These are phyloP conservation scores for Clistopyga incitator DNA, from an alignment of 2,888 invertebrate species.

Conservation along the genomic window DNA sequence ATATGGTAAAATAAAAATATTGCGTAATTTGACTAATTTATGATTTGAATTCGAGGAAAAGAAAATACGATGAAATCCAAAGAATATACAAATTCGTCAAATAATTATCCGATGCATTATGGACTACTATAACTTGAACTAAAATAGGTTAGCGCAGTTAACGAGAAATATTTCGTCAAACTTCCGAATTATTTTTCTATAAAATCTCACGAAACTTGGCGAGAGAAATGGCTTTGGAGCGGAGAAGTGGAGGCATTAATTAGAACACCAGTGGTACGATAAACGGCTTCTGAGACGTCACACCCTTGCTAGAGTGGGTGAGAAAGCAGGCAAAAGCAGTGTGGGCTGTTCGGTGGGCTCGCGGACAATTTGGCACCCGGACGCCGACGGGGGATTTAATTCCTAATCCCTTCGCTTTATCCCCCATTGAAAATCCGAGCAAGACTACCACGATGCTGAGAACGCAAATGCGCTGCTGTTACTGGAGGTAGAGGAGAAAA, in stretches of 20 bases:
- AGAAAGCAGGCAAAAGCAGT: constrained; percentile 20
- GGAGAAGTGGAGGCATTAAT: constrained; percentile 59
- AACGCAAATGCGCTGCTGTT: neutral
- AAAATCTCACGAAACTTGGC: constrained; percentile 24
- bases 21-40: no score
- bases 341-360: constrained; percentile 32
- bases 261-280: constrained; percentile 65
- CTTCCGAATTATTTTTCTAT: constrained; percentile 2
- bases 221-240: neutral
- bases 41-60: no score
- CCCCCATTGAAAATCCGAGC: constrained; percentile 48
- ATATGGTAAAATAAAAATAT: no score
- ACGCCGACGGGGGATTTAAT: constrained; percentile 55
- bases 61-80: no score
- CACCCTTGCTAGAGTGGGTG: constrained; percentile 38
- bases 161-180: neutral
- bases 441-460: neutral
- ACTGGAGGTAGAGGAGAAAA: neutral
- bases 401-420: constrained; percentile 62
- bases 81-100: no score
- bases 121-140: neutral
- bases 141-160: neutral
- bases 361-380: constrained; percentile 59
- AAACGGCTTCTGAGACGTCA: constrained; percentile 65
- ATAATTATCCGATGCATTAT: neutral